Conservation (phyloP, 2,113 vertebrate genomes). For the Xiphophorus hellerii region DNA sequence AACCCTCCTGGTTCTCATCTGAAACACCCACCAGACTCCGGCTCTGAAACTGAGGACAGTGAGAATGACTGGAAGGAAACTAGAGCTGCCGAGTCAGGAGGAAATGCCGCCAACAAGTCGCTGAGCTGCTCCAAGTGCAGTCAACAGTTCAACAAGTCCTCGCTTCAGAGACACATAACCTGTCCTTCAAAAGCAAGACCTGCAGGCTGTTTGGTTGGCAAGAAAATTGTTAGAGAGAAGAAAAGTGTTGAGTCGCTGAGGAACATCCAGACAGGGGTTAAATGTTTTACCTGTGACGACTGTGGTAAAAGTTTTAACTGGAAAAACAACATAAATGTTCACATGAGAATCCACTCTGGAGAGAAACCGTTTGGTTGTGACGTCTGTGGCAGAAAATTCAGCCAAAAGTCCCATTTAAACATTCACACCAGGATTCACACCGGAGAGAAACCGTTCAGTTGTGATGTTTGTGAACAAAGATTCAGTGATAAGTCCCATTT, state of each 20-base stretch:
- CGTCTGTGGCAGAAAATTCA: background rate
- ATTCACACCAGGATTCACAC: background rate
- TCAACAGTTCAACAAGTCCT: background rate
- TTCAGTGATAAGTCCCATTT: background rate
- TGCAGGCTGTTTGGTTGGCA: background rate
- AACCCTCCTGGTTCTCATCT: background rate
- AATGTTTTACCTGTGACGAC: background rate
- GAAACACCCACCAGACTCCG: background rate
- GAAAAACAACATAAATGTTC: background rate
- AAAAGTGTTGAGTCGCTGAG: background rate
- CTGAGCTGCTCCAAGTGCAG: background rate
- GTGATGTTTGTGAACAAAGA: background rate
- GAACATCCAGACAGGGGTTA: background rate
- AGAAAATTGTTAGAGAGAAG: background rate
- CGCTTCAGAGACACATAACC: background rate
- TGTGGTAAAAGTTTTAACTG: background rate
- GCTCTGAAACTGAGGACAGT: background rate
- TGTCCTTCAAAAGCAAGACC: background rate
- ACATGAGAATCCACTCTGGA: background rate
- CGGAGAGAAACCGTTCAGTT: background rate
- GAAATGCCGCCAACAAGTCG: background rate
- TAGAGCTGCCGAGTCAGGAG: background rate
- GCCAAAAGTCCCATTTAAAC: background rate
- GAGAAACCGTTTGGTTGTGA: background rate
- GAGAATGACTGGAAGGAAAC: background rate